Base-by-base conservation (phyloP, 2,797 vertebrate genomes). In the Sebastes oblongus region DNA sequence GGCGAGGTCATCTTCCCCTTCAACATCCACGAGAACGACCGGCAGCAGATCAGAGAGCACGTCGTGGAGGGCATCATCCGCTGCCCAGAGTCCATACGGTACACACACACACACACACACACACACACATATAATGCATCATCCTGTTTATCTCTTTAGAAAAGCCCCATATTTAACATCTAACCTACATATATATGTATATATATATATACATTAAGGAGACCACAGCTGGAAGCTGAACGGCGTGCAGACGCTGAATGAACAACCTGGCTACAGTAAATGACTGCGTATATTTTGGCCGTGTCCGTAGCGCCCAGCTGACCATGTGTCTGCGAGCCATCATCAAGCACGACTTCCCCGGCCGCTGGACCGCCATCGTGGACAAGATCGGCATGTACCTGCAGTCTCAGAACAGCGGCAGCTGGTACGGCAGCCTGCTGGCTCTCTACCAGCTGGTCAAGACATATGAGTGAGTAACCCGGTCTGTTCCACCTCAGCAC, bases 1-100 rank as follows among this genome's bases (percentile, higher is more conserved):
- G 98, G 98, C 2, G 97, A 98, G 91, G 96, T 96, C 0, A 62
- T 98, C 13, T 98, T 99, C 78, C 98, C 98, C 0, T 99, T 99
- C 91, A 99, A 99, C 89, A 99, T 99, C 88, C 98, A 99, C 0
- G 98, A 99, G 89, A 99, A 99, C 0, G 98, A 99, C 91, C 96
- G 98, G 3, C 97, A 98, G 81, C 98, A 99, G 92, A 99, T 99
- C 78, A 95, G 98, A 29, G 97, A 98, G 75, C 96, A 98, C 93
- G 97, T 99, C n/a, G 97, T 99, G 58, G 98, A 99, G 92, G 97
- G 96, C 34, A 98, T 99, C 89, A 98, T 99, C 90, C 97, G 96
- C 64, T 98, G 97, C 86, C 98, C 98, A 2, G 98, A 99, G 87
- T 95, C 98, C 89, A 96, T 99, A 92, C 97, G 98, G 98, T 98